Evolutionary conservation across 1,140 invertebrate genomes (phyloP).

Genomic region (Pseudomyrmex cubaensis): DNA sequence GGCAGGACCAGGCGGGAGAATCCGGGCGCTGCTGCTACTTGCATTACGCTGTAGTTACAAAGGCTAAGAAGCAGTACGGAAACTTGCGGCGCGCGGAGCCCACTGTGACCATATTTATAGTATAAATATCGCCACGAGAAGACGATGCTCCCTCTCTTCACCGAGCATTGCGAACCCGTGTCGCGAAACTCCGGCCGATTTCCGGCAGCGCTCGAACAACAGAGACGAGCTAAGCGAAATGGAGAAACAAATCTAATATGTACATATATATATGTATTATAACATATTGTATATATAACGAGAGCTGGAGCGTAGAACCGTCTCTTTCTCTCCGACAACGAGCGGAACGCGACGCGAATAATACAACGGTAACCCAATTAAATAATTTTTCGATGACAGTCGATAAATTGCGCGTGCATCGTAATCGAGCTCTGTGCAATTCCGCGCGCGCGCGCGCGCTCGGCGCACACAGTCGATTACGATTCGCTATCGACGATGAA

Average conservation of each 20-base stretch:
- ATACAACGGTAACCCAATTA: constrained; percentile 47
- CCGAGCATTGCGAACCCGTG: neutral
- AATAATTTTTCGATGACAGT: constrained; percentile 51
- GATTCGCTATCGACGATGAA: constrained; percentile 50
- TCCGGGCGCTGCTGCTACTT: constrained; percentile 36
- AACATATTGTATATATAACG: no score
- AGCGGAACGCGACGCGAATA: constrained; percentile 7
- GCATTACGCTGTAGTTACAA: constrained; percentile 55
- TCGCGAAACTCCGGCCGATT: constrained; percentile 33
- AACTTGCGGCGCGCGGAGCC: constrained; percentile 5
- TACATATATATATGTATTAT: no score
- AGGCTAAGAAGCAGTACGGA: constrained; percentile 43
- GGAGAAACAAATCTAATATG: neutral
- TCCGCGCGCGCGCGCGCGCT: neutral
- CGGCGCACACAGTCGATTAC: constrained; percentile 30
- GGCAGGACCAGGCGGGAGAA: constrained; percentile 18
- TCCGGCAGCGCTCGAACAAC: neutral
- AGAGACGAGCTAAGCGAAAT: neutral
- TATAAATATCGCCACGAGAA: constrained; percentile 36
- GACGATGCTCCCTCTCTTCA: neutral
- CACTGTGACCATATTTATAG: constrained; percentile 12
- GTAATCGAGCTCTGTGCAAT: constrained; percentile 33
- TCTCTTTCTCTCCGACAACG: neutral
- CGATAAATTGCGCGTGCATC: constrained; percentile 25
- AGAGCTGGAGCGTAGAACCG: no score